Base-by-base conservation (phyloP, 2,113 vertebrate genomes). In the Kryptolebias marmoratus region DNA sequence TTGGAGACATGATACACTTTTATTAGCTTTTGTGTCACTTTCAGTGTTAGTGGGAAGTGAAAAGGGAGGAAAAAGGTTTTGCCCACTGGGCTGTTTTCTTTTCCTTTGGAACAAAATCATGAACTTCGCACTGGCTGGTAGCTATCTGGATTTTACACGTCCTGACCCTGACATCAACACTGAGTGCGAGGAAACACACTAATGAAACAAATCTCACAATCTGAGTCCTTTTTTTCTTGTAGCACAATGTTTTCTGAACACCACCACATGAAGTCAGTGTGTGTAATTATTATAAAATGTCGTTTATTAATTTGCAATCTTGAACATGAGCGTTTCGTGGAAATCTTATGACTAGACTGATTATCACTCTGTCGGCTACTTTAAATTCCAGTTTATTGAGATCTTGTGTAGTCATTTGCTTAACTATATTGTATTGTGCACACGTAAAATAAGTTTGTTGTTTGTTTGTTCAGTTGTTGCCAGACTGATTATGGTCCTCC, bases 11-110 rank as follows among this genome's bases (percentile, higher is more conserved):
- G 82, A 83, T 87, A 60, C 73, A 67, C 49, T 81, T 90, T 72
- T 87, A 89, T 91, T 92, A 84, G 83, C 86, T 80, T 87, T 83
- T 62, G 72, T 79, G 69, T 80, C 80, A 83, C 73, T 63, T 64
- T 47, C 13, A 48, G 68, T 82, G 78, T 82, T 78, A 62, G 64
- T 71, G 79, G 67, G 68, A 84, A 76, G 56, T 27, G 62, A 79
- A 75, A 66, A 59, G 50, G 28, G 53, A 58, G 63, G 39, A 60
- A 79, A 65, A 65, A 68, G 52, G 31, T 66, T 72, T 63, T 79
- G 69, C 44, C 61, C 60, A 54, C 31, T 58, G 74, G 53, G 22
- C n/a, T 68, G 31, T 65, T 76, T 79, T 68, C 60, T 30, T 61
- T 62, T 73, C 42, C 65, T 64, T 71, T 44, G 36, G 65, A 73